These are phyloP conservation scores for Clarias pachynema DNA, from an alignment of 2,797 vertebrate genomes.

Conservation along the genomic window DNA sequence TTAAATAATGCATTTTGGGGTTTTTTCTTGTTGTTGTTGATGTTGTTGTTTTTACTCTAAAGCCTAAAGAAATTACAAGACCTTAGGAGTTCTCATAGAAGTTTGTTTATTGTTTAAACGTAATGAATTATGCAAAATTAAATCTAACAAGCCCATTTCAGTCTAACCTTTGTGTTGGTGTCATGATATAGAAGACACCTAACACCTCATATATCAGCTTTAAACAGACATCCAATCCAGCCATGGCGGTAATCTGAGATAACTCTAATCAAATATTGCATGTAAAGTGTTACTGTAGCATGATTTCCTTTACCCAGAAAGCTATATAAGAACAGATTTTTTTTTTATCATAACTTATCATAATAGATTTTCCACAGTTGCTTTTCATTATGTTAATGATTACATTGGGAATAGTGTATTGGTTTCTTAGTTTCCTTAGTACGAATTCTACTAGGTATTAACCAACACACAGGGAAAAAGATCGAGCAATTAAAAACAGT, in stretches of 20 bases:
- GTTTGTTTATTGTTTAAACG: constrained; percentile 67
- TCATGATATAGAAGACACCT: background rate
- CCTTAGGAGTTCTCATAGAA: constrained; percentile 67
- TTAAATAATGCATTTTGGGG: no score
- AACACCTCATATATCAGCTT: background rate
- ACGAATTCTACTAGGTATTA: background rate
- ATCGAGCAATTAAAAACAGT: background rate
- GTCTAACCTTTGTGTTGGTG: constrained; percentile 43
- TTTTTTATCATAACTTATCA: background rate
- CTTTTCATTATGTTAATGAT: background rate
- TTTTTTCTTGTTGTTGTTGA: no score
- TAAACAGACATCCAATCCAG: background rate
- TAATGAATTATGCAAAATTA: constrained; percentile 78
- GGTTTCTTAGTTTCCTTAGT: background rate
- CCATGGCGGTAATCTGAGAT: constrained; percentile 10
- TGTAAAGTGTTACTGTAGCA: background rate
- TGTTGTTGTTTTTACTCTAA: background rate
- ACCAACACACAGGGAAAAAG: background rate
- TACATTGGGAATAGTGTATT: background rate
- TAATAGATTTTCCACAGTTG: background rate
- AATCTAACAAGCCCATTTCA: constrained; percentile 68
- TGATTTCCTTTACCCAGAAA: background rate
- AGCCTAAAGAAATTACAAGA: background rate
- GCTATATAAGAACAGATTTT: background rate
- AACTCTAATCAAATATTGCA: background rate